A percentile compares a stretch with the other conserved stretches of the same genome.
Evolutionary conservation across 2,113 vertebrate genomes (phyloP).

Genomic region (Amazona vittata): DNA sequence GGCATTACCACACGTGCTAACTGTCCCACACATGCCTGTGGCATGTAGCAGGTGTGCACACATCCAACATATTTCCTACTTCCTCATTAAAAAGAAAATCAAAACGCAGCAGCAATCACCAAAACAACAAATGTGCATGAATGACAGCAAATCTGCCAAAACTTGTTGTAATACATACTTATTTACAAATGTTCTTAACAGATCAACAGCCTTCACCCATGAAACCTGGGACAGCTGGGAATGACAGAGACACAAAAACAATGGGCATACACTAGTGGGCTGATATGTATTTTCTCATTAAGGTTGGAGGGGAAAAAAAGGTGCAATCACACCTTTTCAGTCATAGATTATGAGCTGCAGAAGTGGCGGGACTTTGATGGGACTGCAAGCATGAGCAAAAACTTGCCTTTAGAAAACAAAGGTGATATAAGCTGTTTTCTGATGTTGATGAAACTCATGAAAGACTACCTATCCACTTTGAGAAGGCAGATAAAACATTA

Average conservation of each 20-base stretch:
- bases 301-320: not conserved
- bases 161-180: not conserved
- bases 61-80: not conserved
- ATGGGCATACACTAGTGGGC: not conserved
- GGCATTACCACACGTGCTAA: not conserved
- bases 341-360: not conserved
- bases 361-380: not conserved
- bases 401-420: not conserved
- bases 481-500: not conserved
- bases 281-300: not conserved
- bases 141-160: not conserved
- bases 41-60: not conserved
- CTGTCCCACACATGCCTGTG: not conserved
- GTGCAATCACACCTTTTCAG: not conserved
- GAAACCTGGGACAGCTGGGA: not conserved
- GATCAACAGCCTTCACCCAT: not conserved
- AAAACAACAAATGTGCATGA: not conserved
- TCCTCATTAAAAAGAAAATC: not conserved
- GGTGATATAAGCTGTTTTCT: not conserved
- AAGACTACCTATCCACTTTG: not conserved
- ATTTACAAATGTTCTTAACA: not conserved
- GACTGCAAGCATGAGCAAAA: not conserved
- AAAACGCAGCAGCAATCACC: not conserved
- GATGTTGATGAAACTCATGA: not conserved
- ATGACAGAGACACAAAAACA: not conserved